Base-by-base conservation (phyloP, 2,888 invertebrate genomes). In the Hypomecis punctinalis region DNA sequence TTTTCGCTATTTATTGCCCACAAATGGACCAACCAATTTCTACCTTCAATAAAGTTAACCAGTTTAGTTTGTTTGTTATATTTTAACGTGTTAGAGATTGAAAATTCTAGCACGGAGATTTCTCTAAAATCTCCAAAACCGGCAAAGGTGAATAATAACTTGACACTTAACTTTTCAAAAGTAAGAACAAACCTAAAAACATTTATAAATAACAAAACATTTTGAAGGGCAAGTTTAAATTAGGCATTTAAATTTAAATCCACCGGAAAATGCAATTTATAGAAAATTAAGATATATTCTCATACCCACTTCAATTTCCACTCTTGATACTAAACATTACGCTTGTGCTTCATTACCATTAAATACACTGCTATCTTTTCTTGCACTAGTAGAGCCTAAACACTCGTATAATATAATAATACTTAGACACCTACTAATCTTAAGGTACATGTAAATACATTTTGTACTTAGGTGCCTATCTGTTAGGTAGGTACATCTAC, bases 301-400 rank as follows among this genome's bases (percentile, higher is more conserved):
- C 67, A 62, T 72, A 23, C 3, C 23, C 3, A 23, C 74, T 53
- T 72, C 68, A 74, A 67, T 68, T 66, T 65, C 61, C 56, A 56
- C 56, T 47, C 46, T 47, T 67, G 23, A 75, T 11, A 52, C 71
- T 76, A 77, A 76, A 69, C 69, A 54, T 53, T 62, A 72, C 61
- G 78, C 77, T 77, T 76, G 51, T 53, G 78, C 78, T 78, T 78
- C 69, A 75, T 71, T 71, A 73, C 69, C 70, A 68, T 73, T 69
- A 73, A 68, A 45, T 46, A 45, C 53, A 65, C 65, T 6, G 51
- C 56, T 52, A 43, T 57, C 42, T 57, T 43, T 35, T 53, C 39
- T 42, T 57, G 61, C 65, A 58, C 65, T 57, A 63, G 56, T 57
- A 61, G 55, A 67, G 42, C 10, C 23, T 33, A 23, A 52, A 23